These are phyloP conservation scores for Rhinichthys klamathensis DNA, from an alignment of 2,113 vertebrate species.

Conservation along the genomic window DNA sequence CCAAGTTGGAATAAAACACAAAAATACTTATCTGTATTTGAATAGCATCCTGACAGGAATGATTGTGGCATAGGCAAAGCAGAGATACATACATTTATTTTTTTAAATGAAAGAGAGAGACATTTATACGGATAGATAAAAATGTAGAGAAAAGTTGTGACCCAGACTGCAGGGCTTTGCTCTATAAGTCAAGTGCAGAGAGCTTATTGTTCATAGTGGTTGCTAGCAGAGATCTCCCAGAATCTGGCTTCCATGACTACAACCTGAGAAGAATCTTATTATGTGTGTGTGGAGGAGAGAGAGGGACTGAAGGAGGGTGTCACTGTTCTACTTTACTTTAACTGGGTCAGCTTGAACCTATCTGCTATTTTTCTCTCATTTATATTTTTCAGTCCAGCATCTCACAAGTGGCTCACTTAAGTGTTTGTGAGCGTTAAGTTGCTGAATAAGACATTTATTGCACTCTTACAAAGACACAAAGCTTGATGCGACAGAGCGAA, in stretches of 20 bases:
- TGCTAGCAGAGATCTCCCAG: slow-evolving; percentile 6
- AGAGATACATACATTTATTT: background rate
- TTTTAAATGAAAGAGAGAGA: background rate
- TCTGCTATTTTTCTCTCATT: slow-evolving; percentile 14
- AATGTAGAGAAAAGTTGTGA: background rate
- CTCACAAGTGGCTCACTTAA: background rate
- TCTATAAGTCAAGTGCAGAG: background rate
- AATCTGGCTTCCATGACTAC: slow-evolving; percentile 16
- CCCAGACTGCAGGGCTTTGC: background rate
- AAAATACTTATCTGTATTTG: background rate
- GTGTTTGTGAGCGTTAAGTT: slow-evolving; percentile 5
- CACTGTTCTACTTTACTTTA: slow-evolving; percentile 38
- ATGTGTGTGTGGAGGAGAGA: slow-evolving; percentile 34
- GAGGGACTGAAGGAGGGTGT: slow-evolving; percentile 2
- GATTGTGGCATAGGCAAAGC: background rate
- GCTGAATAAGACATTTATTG: background rate
- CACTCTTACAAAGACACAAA: background rate
- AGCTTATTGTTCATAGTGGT: slow-evolving; percentile 16
- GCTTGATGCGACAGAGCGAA: background rate
- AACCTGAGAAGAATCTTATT: slow-evolving; percentile 18
- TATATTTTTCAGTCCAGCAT: background rate
- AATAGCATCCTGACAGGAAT: background rate
- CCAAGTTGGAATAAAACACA: background rate
- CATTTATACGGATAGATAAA: background rate
- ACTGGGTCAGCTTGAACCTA: background rate